Evolutionary conservation across 2,888 invertebrate genomes (phyloP).

Genomic region (Dicyrtomina minuta): DNA sequence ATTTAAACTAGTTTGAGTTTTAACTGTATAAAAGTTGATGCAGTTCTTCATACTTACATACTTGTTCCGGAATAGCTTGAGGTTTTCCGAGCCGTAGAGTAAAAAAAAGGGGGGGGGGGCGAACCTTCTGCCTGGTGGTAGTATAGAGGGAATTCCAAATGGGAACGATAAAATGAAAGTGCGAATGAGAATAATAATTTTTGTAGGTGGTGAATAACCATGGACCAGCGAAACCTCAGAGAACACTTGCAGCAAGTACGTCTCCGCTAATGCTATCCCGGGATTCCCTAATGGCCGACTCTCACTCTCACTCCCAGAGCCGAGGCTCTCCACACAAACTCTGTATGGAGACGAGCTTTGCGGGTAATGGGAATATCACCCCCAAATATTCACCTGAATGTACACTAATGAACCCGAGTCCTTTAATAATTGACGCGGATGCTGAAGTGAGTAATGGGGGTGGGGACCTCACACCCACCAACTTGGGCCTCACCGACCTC

Average conservation of each 20-base stretch:
- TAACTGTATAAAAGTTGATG: too few species aligned
- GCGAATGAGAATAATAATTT: not conserved
- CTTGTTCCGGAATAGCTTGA: too few species aligned
- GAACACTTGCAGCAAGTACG: conserved; percentile 57
- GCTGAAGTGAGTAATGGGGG: conserved; percentile 45
- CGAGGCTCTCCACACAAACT: conserved; percentile 56
- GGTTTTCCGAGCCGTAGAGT: too few species aligned
- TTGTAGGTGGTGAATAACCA: conserved; percentile 61
- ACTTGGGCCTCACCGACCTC: conserved; percentile 40
- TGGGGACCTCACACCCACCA: conserved; percentile 49
- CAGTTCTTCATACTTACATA: too few species aligned
- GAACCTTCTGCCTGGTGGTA: not conserved
- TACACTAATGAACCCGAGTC: conserved; percentile 51
- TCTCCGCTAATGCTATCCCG: conserved; percentile 49
- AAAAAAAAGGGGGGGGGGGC: not conserved
- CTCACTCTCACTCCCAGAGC: conserved; percentile 16
- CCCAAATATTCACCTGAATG: conserved; percentile 44
- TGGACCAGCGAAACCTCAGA: conserved; percentile 77
- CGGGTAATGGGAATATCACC: conserved; percentile 54
- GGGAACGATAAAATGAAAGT: not conserved
- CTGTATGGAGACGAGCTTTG: conserved; percentile 74
- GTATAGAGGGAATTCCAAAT: not conserved
- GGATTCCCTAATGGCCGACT: conserved; percentile 40
- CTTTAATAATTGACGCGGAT: conserved; percentile 51
- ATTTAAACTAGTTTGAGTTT: too few species aligned